Base-by-base conservation (phyloP, 2,113 vertebrate genomes). In the Mastomys coucha region DNA sequence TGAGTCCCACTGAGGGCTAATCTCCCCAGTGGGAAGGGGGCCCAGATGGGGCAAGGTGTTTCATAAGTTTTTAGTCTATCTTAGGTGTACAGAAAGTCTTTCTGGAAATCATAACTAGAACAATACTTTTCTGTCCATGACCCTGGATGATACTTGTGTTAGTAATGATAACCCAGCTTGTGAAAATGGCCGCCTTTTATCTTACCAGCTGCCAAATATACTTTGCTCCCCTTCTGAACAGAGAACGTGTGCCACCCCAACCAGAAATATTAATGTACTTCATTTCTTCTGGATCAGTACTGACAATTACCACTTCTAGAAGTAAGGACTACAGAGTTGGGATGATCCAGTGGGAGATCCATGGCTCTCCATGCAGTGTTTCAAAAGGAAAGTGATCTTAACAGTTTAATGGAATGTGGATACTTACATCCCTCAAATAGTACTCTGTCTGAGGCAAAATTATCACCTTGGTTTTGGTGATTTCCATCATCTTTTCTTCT, bases 211-310 rank as follows among this genome's bases (percentile, higher is more conserved):
- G 33, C 0, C 11, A 91, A 39, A 22, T 19, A 12, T n/a, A 70
- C 60, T 12, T 86, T n/a, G 39, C 7, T 90, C 4, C 20, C 17
- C 63, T 94, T 73, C 73, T 87, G 1, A 76, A 13, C 19, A 69
- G 73, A 42, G 87, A 24, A 84, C 60, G 13, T 53, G 6, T 11
- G 5, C 69, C 53, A n/a, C 16, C 28, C n/a, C 13, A 17, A 8
- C n/a, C 22, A n/a, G 5, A 4, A 42, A 0, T 16, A 14, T 45
- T 28, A n/a, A 7, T 4, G 16, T 31, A 42, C 4, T 6, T 60
- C n/a, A 2, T 56, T 72, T 88, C 42, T 56, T 77, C 51, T 92
- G 70, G 2, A 60, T n/a, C 72, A 36, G 26, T 10, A 53, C 39
- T 36, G 51, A 49, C 70, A 75, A 36, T 19, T 16, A 2, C 42